Base-by-base conservation (phyloP, 1,140 invertebrate species). In the Daktulosphaira vitifoliae region DNA sequence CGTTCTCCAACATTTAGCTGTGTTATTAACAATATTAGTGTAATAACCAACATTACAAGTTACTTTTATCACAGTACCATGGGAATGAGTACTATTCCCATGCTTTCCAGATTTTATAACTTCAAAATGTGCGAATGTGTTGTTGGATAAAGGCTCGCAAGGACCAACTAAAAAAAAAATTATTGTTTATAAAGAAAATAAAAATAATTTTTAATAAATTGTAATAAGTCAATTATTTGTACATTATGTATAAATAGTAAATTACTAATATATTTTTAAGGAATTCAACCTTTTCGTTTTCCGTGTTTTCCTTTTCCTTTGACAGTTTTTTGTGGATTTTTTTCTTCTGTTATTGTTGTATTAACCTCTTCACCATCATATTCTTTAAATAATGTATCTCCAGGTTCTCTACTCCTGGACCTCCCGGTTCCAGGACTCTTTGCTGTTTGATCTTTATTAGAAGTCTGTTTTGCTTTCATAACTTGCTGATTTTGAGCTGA, bases 1-100 rank as follows among this genome's bases (percentile, higher is more conserved):
- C 1, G 89, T 88, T 50, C 84, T 74, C 1, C 85, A 82, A 73
- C 89, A 91, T 70, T 84, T 84, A 0, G 84, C 86, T 1, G 89
- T 90, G 18, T 81, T 78, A 71, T 91, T 90, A 52, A 77, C 73
- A 38, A 89, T 78, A 72, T 88, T 89, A 0, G 87, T 74, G 6
- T 81, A 81, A 70, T 88, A 89, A 1, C 88, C 88, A 65, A 83
- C 81, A 1, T 81, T 81, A 73, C 89, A 91, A 7, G 64, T 71
- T 11, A 74, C 72, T 62, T 71, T 70, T 0, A 72, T 66, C 0
- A 73, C 68, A 0, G 68, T 68, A 9, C 70, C 74, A 48, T 70
- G 66, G 1, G 68, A 54, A 70, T 78, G 81, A 1, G 79, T 73
- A 11, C 84, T 77, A 69, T 82, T 82, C 72, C 0, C 84, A 84